A percentile compares a stretch with the other conserved stretches of the same genome.
phyloP scores from a whole-genome alignment of 1,140 invertebrate species.

The Cyrtorhinus lividipennis region DNA sequence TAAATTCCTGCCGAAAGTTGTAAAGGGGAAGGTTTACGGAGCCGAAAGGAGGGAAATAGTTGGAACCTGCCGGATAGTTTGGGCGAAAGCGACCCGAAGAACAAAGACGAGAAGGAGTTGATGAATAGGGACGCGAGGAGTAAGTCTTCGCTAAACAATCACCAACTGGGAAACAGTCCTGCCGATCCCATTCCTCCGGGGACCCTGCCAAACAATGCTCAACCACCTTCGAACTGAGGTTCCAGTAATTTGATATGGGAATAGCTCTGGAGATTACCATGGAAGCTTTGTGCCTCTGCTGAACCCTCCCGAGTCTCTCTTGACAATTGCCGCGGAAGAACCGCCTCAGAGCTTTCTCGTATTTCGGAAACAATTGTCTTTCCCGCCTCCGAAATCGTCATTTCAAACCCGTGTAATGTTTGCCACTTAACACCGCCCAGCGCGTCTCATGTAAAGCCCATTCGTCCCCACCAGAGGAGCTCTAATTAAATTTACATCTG shows the following conservation, averaged over 20 bases:
- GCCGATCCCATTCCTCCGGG: background rate
- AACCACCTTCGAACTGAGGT: constrained; percentile 3
- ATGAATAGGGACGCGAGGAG: constrained; percentile 2
- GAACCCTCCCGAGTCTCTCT: background rate
- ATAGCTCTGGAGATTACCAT: constrained; percentile 14
- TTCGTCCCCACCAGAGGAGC: background rate
- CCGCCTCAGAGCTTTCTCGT: too few relatives aligned
- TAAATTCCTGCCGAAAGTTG: background rate
- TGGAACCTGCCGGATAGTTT: constrained; percentile 1
- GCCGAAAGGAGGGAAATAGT: background rate
- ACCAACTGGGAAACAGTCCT: constrained; percentile 11
- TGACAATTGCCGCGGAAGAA: background rate
- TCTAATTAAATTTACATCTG: constrained; percentile 12
- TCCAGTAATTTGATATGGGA: constrained; percentile 16
- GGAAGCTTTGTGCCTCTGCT: background rate
- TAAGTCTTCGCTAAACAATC: constrained; percentile 10
- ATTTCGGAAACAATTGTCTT: constrained; percentile 11
- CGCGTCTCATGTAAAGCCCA: background rate
- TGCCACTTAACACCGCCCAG: background rate
- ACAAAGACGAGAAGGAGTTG: constrained; percentile 13
- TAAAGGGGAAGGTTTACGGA: background rate
- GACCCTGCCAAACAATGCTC: constrained; percentile 9
- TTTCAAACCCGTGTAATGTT: constrained; percentile 6
- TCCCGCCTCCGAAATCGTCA: background rate
- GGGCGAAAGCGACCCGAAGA: background rate